These are phyloP conservation scores for Paracentrotus lividus DNA, from an alignment of 53 echinoderm and acorn worm species.

Conservation along the genomic window DNA sequence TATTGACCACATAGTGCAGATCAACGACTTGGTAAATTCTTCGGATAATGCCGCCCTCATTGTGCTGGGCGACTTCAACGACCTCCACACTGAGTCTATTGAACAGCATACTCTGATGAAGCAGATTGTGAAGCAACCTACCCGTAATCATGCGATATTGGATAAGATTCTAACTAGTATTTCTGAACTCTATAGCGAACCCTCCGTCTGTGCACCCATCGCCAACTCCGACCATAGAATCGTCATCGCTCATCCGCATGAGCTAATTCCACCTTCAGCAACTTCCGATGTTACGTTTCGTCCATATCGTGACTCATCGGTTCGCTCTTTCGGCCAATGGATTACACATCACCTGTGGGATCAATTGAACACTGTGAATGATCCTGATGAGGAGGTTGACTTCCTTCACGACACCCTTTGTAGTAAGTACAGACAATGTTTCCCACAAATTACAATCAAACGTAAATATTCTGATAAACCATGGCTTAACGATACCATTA, in stretches of 20 bases:
- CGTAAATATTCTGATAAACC: neutral
- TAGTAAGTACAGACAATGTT: neutral
- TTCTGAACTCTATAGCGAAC: neutral
- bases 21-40: neutral
- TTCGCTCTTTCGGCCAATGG: neutral
- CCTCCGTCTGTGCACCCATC: neutral
- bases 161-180: neutral
- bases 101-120: neutral
- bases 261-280: neutral
- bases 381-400: neutral
- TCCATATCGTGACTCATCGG: neutral
- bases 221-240: neutral
- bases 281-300: too few relatives aligned
- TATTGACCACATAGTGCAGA: neutral
- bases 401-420: neutral
- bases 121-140: neutral
- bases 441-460: neutral
- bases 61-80: neutral
- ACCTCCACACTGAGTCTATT: neutral
- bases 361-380: neutral
- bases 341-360: neutral
- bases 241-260: neutral
- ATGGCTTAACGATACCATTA: neutral
- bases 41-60: neutral
- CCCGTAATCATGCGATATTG: neutral